phyloP scores from a whole-genome alignment of 64 coral and sea anemone species.

The Acropora yongei region DNA sequence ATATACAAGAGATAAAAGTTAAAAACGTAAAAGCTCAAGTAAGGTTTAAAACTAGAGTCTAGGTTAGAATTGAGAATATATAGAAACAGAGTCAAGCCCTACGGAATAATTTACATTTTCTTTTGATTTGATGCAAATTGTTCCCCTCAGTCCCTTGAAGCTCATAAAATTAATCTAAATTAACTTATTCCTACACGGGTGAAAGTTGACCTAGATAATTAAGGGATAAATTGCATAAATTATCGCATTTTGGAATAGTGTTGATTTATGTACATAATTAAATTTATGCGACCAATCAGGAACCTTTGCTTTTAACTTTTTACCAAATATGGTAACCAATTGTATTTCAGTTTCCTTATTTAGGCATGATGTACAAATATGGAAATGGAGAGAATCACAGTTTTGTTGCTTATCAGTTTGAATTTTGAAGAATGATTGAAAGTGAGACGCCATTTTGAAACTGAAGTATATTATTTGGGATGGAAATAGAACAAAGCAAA shows the following conservation, averaged over 20 bases:
- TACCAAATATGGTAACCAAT: slow-evolving; percentile 15
- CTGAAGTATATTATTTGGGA: background rate
- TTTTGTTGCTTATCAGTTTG: too few species aligned
- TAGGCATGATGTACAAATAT: slow-evolving; percentile 14
- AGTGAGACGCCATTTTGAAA: slow-evolving; percentile 5
- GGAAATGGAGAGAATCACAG: background rate
- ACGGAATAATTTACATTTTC: too few species aligned
- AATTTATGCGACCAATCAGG: background rate
- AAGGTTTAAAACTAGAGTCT: too few species aligned
- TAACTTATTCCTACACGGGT: too few species aligned
- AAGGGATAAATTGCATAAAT: background rate
- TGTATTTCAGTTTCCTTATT: background rate
- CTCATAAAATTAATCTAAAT: too few species aligned
- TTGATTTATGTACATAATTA: slow-evolving; percentile 25
- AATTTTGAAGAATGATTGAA: background rate
- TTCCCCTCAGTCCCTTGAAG: too few species aligned
- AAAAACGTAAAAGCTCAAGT: too few species aligned
- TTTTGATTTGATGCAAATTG: too few species aligned
- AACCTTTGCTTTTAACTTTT: background rate
- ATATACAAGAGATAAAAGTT: too few species aligned
- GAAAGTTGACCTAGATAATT: background rate
- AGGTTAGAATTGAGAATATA: too few species aligned
- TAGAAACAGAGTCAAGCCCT: too few species aligned
- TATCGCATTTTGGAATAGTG: background rate
- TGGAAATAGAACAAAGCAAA: background rate